Evolutionary conservation across 2,797 vertebrate species (phyloP).

Genomic region (Pampus argenteus): DNA sequence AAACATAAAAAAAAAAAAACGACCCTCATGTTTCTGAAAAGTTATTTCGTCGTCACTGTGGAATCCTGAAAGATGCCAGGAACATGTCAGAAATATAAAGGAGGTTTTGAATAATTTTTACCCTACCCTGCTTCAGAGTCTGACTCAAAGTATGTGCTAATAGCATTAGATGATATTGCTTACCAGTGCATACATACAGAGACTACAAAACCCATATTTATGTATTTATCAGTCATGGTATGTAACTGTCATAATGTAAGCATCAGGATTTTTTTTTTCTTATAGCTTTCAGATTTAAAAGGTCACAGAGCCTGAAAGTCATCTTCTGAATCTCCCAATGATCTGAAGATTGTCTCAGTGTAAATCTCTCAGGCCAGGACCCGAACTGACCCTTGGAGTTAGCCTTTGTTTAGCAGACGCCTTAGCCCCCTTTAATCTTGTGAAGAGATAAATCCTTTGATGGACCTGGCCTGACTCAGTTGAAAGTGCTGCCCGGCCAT

Average conservation of each 20-base stretch:
- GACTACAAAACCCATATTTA: neutral
- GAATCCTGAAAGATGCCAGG: slow-evolving; percentile 80
- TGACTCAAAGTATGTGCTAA: slow-evolving; percentile 67
- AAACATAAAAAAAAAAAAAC: slow-evolving; percentile 63
- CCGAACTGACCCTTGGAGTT: slow-evolving; percentile 78
- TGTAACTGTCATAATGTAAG: slow-evolving; percentile 9
- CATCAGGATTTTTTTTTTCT: neutral
- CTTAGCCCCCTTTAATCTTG: slow-evolving; percentile 86
- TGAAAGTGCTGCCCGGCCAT: slow-evolving; percentile 81
- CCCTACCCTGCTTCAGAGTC: slow-evolving; percentile 55
- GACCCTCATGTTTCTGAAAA: slow-evolving; percentile 67
- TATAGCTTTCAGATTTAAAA: slow-evolving; percentile 39
- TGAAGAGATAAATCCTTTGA: slow-evolving; percentile 86
- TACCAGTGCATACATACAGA: slow-evolving; percentile 8
- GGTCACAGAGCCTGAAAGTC: slow-evolving; percentile 32
- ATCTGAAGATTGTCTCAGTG: slow-evolving; percentile 58
- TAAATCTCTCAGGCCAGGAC: slow-evolving; percentile 76
- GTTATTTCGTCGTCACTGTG: slow-evolving; percentile 74
- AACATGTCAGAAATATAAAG: slow-evolving; percentile 77
- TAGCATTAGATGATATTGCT: slow-evolving; percentile 45
- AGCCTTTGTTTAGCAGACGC: slow-evolving; percentile 85
- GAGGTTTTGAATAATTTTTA: slow-evolving; percentile 73
- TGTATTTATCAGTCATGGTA: slow-evolving; percentile 22
- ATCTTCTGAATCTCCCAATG: slow-evolving; percentile 38
- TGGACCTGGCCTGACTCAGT: slow-evolving; percentile 82